Conservation (phyloP, 2,888 invertebrate species). For the Polylopha cassiicola region DNA sequence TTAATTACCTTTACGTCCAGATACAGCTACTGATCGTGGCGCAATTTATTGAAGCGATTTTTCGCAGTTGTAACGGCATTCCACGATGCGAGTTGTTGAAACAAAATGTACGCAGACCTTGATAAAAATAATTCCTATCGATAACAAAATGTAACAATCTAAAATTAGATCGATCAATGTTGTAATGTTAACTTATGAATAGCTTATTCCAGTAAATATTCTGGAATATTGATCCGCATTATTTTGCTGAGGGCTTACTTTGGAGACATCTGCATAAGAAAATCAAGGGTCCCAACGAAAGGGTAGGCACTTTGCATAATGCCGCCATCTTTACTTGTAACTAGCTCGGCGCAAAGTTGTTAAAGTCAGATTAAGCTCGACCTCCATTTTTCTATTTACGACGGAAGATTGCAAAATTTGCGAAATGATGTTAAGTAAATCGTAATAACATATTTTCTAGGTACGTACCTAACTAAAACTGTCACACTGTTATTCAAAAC, state of each 20-base stretch:
- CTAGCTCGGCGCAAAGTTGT: conserved; percentile 23
- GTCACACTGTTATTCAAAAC: too few species aligned
- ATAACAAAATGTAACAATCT: conserved; percentile 9
- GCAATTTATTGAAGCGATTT: conserved; percentile 3
- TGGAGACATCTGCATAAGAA: too few species aligned
- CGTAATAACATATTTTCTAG: not conserved
- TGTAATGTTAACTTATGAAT: conserved; percentile 10
- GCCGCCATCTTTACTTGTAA: conserved; percentile 17
- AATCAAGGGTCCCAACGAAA: not conserved
- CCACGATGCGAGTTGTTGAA: conserved; percentile 9
- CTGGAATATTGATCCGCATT: conserved; percentile 8
- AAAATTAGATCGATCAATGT: conserved; percentile 5
- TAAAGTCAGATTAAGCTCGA: conserved; percentile 27
- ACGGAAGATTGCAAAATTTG: conserved; percentile 25
- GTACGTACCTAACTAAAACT: too few species aligned
- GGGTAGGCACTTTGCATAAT: conserved; percentile 23
- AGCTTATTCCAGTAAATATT: too few species aligned
- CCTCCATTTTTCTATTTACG: conserved; percentile 21
- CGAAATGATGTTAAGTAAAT: conserved; percentile 18
- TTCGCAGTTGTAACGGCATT: conserved; percentile 8
- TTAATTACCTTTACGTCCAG: too few species aligned
- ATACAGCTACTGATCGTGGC: too few species aligned
- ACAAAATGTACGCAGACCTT: conserved; percentile 15
- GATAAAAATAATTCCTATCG: conserved; percentile 12
- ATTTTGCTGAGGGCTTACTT: too few species aligned